A percentile compares a stretch with the other conserved stretches of the same genome.
phyloP scores from a whole-genome alignment of 1,140 invertebrate species.

The Dinothrombium tinctorium region DNA sequence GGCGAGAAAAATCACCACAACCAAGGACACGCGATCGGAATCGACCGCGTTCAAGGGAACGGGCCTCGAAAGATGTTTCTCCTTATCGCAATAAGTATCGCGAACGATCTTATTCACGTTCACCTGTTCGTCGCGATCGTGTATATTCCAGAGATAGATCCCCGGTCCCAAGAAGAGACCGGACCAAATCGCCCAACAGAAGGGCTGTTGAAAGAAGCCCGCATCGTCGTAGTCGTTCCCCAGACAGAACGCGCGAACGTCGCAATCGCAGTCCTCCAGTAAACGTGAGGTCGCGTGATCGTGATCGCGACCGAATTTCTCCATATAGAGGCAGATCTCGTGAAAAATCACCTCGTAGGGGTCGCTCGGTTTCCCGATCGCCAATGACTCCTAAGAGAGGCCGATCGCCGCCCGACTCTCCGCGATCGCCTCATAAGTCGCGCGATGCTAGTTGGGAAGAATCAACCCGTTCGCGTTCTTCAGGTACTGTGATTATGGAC shows the following conservation, averaged over 20 bases:
- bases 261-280: no score
- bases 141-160: neutral
- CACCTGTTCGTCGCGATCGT: neutral
- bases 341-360: neutral
- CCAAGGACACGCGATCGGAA: neutral
- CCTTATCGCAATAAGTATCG: neutral
- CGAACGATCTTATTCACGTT: neutral
- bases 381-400: neutral
- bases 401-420: neutral
- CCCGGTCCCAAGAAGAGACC: neutral
- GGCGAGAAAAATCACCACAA: neutral
- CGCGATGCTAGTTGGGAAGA: no score
- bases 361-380: neutral
- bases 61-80: neutral
- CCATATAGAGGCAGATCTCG: neutral
- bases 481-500: neutral
- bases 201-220: no score
- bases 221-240: no score
- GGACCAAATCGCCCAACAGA: no score
- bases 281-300: no score
- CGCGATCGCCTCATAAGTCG: neutral
- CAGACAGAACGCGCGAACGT: no score
- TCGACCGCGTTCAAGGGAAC: neutral
- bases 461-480: neutral
- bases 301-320: no score